These are phyloP conservation scores for Clarias pachynema DNA, from an alignment of 2,797 vertebrate genomes.

Conservation along the genomic window DNA sequence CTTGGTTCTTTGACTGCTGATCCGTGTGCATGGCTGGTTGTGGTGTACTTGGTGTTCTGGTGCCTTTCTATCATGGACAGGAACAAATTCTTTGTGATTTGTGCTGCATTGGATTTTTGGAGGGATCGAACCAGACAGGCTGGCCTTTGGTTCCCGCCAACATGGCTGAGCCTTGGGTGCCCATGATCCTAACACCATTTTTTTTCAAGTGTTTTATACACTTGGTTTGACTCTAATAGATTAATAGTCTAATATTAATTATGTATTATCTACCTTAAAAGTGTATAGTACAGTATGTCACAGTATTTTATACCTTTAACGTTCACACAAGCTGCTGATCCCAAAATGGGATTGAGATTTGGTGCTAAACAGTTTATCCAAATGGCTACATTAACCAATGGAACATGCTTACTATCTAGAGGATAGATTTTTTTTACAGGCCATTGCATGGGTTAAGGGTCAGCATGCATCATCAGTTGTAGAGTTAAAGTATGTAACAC, in stretches of 20 bases:
- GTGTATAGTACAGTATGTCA: background rate
- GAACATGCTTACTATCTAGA: background rate
- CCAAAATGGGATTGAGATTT: background rate
- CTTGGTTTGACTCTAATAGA: background rate
- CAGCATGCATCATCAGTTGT: background rate
- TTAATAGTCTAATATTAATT: background rate
- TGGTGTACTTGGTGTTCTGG: too few relatives aligned
- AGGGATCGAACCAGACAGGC: too few relatives aligned
- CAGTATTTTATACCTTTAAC: background rate
- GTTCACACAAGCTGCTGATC: background rate
- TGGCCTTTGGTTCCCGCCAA: too few relatives aligned
- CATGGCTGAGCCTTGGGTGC: too few relatives aligned
- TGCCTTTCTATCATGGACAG: too few relatives aligned
- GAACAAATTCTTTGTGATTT: too few relatives aligned
- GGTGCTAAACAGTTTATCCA: background rate
- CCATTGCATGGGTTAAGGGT: background rate
- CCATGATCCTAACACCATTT: background rate
- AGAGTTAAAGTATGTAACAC: background rate
- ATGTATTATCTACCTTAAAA: background rate
- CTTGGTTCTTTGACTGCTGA: too few relatives aligned
- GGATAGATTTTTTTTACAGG: background rate
- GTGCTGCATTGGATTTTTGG: too few relatives aligned
- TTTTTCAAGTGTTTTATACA: background rate
- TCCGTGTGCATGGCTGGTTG: too few relatives aligned
- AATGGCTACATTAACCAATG: background rate